Conservation (phyloP, 2,888 invertebrate genomes). For the Pollenia angustigena region DNA sequence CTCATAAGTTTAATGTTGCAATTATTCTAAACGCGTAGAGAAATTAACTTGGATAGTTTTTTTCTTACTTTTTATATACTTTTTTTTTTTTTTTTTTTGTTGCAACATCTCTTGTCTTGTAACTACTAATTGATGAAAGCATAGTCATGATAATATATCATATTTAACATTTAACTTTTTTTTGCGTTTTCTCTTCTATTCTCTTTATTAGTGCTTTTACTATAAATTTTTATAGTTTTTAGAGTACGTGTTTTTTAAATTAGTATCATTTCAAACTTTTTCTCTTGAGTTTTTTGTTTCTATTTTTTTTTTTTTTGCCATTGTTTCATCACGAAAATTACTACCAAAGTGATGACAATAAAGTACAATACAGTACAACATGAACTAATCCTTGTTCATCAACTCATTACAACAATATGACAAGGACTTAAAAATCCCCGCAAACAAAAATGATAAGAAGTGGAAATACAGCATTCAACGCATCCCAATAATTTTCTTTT, state of each 20-base stretch:
- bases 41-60: slow-evolving; percentile 55
- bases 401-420: slow-evolving; percentile 77
- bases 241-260: background rate
- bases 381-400: slow-evolving; percentile 76
- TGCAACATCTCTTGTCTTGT: slow-evolving; percentile 26
- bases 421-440: slow-evolving; percentile 72
- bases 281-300: slow-evolving; percentile 9
- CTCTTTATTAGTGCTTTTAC: background rate
- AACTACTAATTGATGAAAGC: slow-evolving; percentile 68
- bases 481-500: background rate
- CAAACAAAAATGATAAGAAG: slow-evolving; percentile 30
- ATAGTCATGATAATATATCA: slow-evolving; percentile 69
- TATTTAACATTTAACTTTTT: slow-evolving; percentile 63
- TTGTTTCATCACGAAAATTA: slow-evolving; percentile 35
- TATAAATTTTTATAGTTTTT: slow-evolving; percentile 26
- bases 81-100: slow-evolving; percentile 19
- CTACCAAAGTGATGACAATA: slow-evolving; percentile 62
- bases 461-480: background rate
- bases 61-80: slow-evolving; percentile 9
- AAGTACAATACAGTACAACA: slow-evolving; percentile 72
- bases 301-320: slow-evolving; percentile 16
- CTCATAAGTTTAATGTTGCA: slow-evolving; percentile 56
- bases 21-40: slow-evolving; percentile 68
- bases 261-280: slow-evolving; percentile 36
- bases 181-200: background rate